A percentile compares a stretch with the other conserved stretches of the same genome.
Evolutionary conservation across 1,140 invertebrate species (phyloP).

Genomic region (Mercenaria mercenaria): DNA sequence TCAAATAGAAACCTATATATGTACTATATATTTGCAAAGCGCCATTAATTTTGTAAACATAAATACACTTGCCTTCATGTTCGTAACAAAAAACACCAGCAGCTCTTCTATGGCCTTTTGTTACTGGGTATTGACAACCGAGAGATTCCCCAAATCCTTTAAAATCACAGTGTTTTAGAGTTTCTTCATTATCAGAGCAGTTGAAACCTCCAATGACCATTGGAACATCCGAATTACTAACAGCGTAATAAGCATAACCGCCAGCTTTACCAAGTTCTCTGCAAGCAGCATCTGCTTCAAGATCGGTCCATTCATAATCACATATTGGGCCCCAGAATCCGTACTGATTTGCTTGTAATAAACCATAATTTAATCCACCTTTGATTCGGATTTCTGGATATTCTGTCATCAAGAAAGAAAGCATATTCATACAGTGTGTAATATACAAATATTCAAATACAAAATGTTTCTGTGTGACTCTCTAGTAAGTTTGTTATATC

Average conservation of each 20-base stretch:
- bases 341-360: conserved; percentile 64
- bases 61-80: conserved; percentile 41
- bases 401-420: not conserved
- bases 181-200: conserved; percentile 62
- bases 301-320: conserved; percentile 67
- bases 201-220: conserved; percentile 63
- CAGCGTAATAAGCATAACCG: conserved; percentile 54
- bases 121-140: conserved; percentile 53
- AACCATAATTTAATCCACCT: conserved; percentile 30
- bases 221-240: conserved; percentile 28
- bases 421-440: no score
- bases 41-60: no score
- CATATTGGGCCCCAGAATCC: conserved; percentile 74
- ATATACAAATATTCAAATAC: not conserved
- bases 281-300: conserved; percentile 66
- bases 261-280: conserved; percentile 46
- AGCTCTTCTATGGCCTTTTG: not conserved
- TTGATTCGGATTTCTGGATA: not conserved
- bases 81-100: conserved; percentile 70
- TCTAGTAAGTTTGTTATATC: not conserved
- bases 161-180: conserved; percentile 52
- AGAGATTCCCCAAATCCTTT: conserved; percentile 63
- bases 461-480: not conserved
- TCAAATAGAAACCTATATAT: no score
- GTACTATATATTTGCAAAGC: no score